phyloP scores from a whole-genome alignment of 1,140 invertebrate genomes.

The Drosophila sucinea region DNA sequence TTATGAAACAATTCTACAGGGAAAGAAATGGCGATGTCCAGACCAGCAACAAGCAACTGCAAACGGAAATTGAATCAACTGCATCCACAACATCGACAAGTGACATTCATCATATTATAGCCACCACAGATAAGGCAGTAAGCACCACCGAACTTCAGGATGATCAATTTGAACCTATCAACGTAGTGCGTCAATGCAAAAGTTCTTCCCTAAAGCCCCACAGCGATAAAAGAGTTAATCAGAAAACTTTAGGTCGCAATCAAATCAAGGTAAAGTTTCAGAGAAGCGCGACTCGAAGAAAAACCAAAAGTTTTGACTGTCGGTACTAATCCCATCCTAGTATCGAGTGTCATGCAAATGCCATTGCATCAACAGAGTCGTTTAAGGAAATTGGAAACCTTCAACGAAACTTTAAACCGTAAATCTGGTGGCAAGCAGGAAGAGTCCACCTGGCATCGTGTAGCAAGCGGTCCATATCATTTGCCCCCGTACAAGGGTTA shows the following conservation, averaged over 20 bases:
- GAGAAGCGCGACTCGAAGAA: not conserved
- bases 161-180: not conserved
- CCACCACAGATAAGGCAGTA: constrained; percentile 17
- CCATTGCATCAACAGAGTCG: not conserved
- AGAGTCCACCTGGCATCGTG: not conserved
- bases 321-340: not conserved
- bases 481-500: not conserved
- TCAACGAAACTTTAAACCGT: not conserved
- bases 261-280: not conserved
- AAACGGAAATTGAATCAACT: constrained; percentile 2
- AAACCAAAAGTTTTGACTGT: not conserved
- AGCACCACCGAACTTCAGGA: constrained; percentile 10
- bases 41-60: not conserved
- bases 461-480: not conserved
- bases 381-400: not conserved
- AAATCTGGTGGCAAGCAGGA: not conserved
- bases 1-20: not conserved
- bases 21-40: not conserved
- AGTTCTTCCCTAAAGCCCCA: not conserved
- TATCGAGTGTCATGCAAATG: not conserved
- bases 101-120: constrained; percentile 2
- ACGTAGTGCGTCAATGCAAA: not conserved
- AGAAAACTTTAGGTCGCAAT: not conserved
- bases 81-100: constrained; percentile 4
- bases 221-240: not conserved